A percentile compares a stretch with the other conserved stretches of the same genome.
These are phyloP conservation scores for Todus mexicanus DNA, from an alignment of 2,797 vertebrate genomes.

Conservation along the genomic window DNA sequence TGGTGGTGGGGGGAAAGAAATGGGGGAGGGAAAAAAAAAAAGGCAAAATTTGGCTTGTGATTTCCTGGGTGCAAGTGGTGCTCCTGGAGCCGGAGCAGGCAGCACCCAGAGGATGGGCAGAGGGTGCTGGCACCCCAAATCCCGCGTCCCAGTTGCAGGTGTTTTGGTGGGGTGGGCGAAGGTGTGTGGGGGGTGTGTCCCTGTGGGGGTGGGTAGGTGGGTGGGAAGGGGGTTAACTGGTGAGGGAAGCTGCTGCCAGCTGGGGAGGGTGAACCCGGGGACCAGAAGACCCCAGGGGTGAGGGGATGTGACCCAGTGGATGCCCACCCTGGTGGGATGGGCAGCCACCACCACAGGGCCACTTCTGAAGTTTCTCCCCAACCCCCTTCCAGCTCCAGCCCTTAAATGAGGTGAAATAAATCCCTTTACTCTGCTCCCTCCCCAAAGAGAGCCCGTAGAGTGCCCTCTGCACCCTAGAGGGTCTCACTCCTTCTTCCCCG, in stretches of 20 bases:
- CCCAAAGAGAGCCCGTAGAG: neutral
- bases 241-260: neutral
- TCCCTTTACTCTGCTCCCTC: neutral
- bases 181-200: neutral
- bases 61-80: fast-evolving
- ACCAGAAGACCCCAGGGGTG: neutral
- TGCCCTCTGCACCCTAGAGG: neutral
- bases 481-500: neutral
- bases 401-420: neutral
- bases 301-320: neutral
- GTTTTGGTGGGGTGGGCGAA: neutral
- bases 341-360: fast-evolving
- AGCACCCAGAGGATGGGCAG: neutral
- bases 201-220: neutral
- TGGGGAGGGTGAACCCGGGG: neutral
- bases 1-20: neutral
- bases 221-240: neutral
- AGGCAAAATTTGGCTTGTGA: neutral
- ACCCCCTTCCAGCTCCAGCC: neutral
- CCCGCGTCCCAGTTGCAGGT: neutral
- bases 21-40: fast-evolving
- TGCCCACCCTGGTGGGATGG: fast-evolving
- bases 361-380: neutral
- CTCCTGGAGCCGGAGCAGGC: fast-evolving
- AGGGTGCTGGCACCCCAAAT: neutral